A percentile compares a stretch with the other conserved stretches of the same genome.
Conservation (phyloP, 2,113 vertebrate genomes). For the Podarcis cretensis region DNA sequence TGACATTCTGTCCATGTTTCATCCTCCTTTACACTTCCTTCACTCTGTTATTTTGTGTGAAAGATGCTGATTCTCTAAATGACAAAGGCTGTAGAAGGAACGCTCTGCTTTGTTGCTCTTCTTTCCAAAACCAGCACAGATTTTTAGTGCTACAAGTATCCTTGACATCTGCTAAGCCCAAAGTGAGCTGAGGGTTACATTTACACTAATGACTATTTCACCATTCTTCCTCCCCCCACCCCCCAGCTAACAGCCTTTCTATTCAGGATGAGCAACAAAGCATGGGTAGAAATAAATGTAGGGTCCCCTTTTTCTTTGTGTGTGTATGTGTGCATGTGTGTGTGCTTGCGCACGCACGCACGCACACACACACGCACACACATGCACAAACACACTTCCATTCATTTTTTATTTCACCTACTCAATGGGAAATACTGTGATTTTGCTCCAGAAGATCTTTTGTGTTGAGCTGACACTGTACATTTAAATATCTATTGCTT, state of each 20-base stretch:
- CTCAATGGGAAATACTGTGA: constrained; percentile 54
- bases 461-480: constrained; percentile 58
- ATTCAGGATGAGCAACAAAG: constrained; percentile 44
- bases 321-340: not conserved
- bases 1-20: constrained; percentile 29
- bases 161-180: constrained; percentile 40
- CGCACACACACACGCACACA: not conserved
- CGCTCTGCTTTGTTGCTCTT: not conserved
- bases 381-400: not conserved
- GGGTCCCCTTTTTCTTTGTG: not conserved
- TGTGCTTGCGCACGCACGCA: not conserved
- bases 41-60: constrained; percentile 1
- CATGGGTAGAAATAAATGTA: constrained; percentile 36
- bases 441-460: constrained; percentile 57
- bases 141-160: fast-evolving
- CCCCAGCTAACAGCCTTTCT: constrained; percentile 56
- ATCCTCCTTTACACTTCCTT: constrained; percentile 7
- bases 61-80: constrained; percentile 36
- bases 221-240: not conserved
- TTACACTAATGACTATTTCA: constrained; percentile 65
- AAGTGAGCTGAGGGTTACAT: constrained; percentile 51
- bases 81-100: constrained; percentile 24
- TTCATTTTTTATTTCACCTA: constrained; percentile 51
- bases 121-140: not conserved
- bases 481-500: constrained; percentile 65